Evolutionary conservation across 2,797 vertebrate genomes (phyloP), one percentile per base, ranked within the genome.

Genomic region (Poecilia gillii): DNA sequence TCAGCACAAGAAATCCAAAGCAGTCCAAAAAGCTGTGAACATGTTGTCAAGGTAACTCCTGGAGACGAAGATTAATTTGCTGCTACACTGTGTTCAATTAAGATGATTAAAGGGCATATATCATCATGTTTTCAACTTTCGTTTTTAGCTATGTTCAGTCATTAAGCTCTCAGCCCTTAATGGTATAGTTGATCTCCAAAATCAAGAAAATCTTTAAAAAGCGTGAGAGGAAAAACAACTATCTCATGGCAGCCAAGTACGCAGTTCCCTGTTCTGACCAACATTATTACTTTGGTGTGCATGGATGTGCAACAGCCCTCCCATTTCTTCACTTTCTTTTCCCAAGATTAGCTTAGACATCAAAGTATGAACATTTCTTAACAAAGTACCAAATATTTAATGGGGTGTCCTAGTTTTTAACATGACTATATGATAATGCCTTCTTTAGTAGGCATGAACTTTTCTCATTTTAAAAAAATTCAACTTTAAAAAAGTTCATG

Each of bases 1-100:
- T 1, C 92, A 94, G 81, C 94, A 96, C 83, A 95, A 90, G 89
- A 96, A 88, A 90, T 95, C 92, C 46, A 90, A 88, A 92, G 86
- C 89, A 41, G 95, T 92, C 68, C 92, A 95, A 90, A 95, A 91
- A 91, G 93, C 93, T 1, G 51, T 95, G 92, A 94, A 95, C 77
- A 87, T 88, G 88, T 80, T 96, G 80, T 90, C 94, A 78, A 90
- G 94, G 96, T 96, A 92, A 96, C 92, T 80, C 2, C 86, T 41
- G 41, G 46, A 47, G 31, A 18, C 20, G 9, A 72, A 20, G 1
- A n/a, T 16, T 45, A 66, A 12, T 78, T 72, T 47, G 0, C 3
- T 23, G 6, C 0, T 57, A 64, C 36, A 64, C 2, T 62, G 7
- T 62, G 62, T n/a, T 39, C 9, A 64, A 23, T 59, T 53, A 66